Percentiles rank a stretch among this genome's conserved stretches.
phyloP scores from a whole-genome alignment of 2,888 invertebrate genomes.

The Spodoptera littoralis region DNA sequence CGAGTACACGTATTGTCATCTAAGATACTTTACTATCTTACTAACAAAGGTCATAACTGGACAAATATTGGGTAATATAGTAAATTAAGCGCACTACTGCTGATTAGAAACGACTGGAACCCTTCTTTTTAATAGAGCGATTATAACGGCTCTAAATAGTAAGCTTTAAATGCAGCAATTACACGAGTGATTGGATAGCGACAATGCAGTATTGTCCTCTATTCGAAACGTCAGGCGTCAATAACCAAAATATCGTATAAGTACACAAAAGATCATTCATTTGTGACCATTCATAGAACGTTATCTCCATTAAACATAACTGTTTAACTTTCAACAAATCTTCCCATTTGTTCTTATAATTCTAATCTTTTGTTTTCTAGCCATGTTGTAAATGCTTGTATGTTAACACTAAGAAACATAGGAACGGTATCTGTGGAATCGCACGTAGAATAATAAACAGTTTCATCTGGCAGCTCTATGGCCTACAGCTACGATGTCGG shows the following conservation, averaged over 20 bases:
- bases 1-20: conserved; percentile 4
- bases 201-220: conserved; percentile 68
- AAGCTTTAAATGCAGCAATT: conserved; percentile 48
- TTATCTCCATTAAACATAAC: conserved; percentile 33
- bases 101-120: background rate
- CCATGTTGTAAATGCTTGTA: conserved; percentile 25
- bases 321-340: conserved; percentile 22
- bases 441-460: conserved; percentile 57
- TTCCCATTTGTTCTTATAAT: conserved; percentile 44
- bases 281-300: conserved; percentile 19
- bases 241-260: conserved; percentile 49
- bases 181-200: conserved; percentile 75
- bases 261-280: conserved; percentile 39
- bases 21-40: background rate
- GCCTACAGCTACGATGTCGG: conserved; percentile 31
- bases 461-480: conserved; percentile 48
- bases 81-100: too few species aligned
- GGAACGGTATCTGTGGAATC: conserved; percentile 49
- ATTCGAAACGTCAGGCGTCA: conserved; percentile 55
- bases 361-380: conserved; percentile 35
- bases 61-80: too few species aligned
- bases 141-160: conserved; percentile 19
- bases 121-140: conserved; percentile 27
- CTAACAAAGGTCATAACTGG: too few species aligned
- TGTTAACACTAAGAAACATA: conserved; percentile 41